Base-by-base conservation (phyloP, 2,797 vertebrate genomes). In the Spinibarbus caldwelli region DNA sequence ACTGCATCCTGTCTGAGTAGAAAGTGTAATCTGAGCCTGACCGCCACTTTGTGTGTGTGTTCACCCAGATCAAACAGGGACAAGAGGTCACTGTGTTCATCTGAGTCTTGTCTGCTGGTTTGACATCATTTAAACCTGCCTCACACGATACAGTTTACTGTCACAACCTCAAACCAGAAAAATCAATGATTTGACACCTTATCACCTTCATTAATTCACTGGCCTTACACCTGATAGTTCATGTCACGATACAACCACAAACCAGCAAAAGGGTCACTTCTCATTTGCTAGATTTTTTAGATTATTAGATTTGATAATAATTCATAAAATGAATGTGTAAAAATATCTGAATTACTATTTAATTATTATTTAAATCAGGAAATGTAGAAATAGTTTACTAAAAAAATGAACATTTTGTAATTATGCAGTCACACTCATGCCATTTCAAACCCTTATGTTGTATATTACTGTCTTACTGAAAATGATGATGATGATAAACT, bases 41-140 rank as follows among this genome's bases (percentile, higher is more conserved):
- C 89, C 86, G 41, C 64, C 49, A 77, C 45, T 80, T 68, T 82
- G 62, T 82, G 86, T 88, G 78, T 89, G 91, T 82, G 86, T 88
- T 89, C 76, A 68, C 34, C 91, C 92, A 94, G 93, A 94, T 92
- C 91, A 93, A 93, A 94, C 94, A 93, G 90, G 91, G 88, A 89
- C 92, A 93, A 90, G 87, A 93, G 92, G 92, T 94, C 93, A 92
- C 38, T 1, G 52, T 78, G 71, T 82, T 90, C 88, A 88, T 90
- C 67, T 59, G 83, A 59, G 89, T 82, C 80, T 31, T 82, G 85
- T 87, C 79, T 62, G 41, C 54, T 62, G 19, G 52, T 47, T 82
- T 49, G 31, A 57, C 38, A 45, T 78, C 38, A 79, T n/a, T 85
- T 70, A 71, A 78, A 78, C 38, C 76, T 47, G 64, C 66, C 49